Evolutionary conservation across 2,888 invertebrate species (phyloP), one percentile per base, ranked within the genome.

Genomic region (Rhogogaster chlorosoma): DNA sequence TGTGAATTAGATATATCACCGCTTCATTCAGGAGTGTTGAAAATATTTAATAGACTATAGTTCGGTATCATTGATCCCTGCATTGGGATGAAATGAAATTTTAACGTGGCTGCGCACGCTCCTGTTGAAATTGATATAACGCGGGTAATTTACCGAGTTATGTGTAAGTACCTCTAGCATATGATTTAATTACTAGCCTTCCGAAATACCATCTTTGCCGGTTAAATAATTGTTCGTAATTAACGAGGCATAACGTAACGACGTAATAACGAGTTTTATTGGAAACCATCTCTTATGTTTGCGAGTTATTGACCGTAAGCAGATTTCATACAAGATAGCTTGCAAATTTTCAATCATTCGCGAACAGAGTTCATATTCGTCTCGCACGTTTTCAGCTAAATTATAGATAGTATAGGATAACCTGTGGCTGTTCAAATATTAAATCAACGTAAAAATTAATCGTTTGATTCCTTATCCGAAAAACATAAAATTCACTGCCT

Each of bases 141-240:
- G 12, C 6, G 26, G 32, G 15, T 22, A 57, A 36, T n/a, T 38
- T 12, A 22, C 29, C 29, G 26, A 36, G 0, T 36, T 80, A 22
- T 36, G 1, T 53, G 3, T 26, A 67, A 29, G 32, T 32, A 32
- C 36, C 9, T 32, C 9, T 7, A 36, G 15, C 70, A 7, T 45
- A 22, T 38, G 42, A 45, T 45, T 26, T 45, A 45, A 38, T 45
- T 3, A n/a, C 26, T 53, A 53, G 26, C 32, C n/a, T n/a, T n/a
- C 49, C 32, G 2, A 49, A 53, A 49, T 7, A 42, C 22, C 38
- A 42, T 73, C 38, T 73, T 42, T n/a, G 0, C 71, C 38, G 9
- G 26, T 73, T 73, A 38, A 73, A 26, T 75, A 36, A 75, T 75
- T 75, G 38, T n/a, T 45, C 42, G 26, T 75, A 75, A 26, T n/a